A percentile compares a stretch with the other conserved stretches of the same genome.
Evolutionary conservation across 1,140 invertebrate genomes (phyloP).

Genomic region (Anadara kagoshimensis): DNA sequence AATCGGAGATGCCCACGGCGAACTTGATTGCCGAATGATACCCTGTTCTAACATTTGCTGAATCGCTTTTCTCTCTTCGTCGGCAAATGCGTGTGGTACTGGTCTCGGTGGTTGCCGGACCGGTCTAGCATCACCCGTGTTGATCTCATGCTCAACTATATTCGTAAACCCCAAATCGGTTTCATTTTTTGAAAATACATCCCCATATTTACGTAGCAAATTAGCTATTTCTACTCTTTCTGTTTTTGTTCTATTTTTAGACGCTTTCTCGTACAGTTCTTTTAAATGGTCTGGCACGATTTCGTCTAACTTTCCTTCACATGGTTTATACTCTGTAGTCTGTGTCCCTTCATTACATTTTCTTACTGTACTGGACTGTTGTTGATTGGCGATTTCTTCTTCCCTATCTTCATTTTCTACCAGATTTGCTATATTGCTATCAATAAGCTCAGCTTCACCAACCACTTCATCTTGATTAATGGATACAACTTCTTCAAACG

Average conservation of each 20-base stretch:
- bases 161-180: slow-evolving; percentile 37
- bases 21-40: slow-evolving; percentile 47
- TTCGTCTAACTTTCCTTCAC: neutral
- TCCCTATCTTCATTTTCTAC: slow-evolving; percentile 1
- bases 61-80: slow-evolving; percentile 33
- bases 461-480: slow-evolving; percentile 16
- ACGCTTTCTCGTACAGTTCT: slow-evolving; percentile 8
- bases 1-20: slow-evolving; percentile 75
- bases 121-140: slow-evolving; percentile 38
- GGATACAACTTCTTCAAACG: slow-evolving; percentile 5
- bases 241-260: neutral
- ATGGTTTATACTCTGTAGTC: neutral
- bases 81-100: slow-evolving; percentile 26
- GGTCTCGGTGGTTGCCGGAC: slow-evolving; percentile 37
- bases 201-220: slow-evolving; percentile 4
- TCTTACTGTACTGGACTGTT: neutral
- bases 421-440: neutral
- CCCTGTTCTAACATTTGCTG: slow-evolving; percentile 40
- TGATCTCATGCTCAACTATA: slow-evolving; percentile 41
- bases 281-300: slow-evolving; percentile 23
- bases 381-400: neutral
- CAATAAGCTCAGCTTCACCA: slow-evolving; percentile 16
- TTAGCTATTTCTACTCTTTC: slow-evolving; percentile 4
- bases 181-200: slow-evolving; percentile 31
- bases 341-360: neutral